A percentile compares a stretch with the other conserved stretches of the same genome.
phyloP scores from a whole-genome alignment of 2,797 vertebrate genomes.

The Rhabdophis nuchalis region DNA sequence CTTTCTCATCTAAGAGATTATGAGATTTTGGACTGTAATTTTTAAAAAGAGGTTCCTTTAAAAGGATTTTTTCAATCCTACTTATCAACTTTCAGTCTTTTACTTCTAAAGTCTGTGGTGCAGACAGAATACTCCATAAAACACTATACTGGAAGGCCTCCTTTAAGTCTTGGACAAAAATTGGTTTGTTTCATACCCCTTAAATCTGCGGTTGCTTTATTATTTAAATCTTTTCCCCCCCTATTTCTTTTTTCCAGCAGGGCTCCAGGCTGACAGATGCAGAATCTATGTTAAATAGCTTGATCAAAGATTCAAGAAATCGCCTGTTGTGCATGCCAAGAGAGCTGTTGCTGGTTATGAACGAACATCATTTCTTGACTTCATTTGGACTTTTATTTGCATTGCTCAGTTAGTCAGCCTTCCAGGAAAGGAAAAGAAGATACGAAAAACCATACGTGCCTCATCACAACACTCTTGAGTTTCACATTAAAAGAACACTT shows the following conservation, averaged over 20 bases:
- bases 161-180: not conserved
- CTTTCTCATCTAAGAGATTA: not conserved
- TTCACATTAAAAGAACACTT: not conserved
- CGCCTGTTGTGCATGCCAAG: not conserved
- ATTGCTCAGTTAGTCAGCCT: not conserved
- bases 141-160: not conserved
- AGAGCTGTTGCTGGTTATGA: not conserved
- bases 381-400: not conserved
- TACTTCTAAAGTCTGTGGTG: not conserved
- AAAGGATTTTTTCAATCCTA: not conserved
- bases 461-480: not conserved
- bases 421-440: not conserved
- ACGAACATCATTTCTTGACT: not conserved
- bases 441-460: not conserved
- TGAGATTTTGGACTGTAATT: not conserved
- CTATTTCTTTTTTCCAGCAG: not conserved
- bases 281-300: not conserved
- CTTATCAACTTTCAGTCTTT: not conserved
- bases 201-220: not conserved
- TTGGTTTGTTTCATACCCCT: not conserved
- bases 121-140: not conserved
- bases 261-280: not conserved
- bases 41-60: not conserved
- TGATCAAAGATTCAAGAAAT: not conserved
- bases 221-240: not conserved